A percentile compares a stretch with the other conserved stretches of the same genome.
Conservation (phyloP, 2,888 invertebrate genomes). For the Rotaria macrura region DNA sequence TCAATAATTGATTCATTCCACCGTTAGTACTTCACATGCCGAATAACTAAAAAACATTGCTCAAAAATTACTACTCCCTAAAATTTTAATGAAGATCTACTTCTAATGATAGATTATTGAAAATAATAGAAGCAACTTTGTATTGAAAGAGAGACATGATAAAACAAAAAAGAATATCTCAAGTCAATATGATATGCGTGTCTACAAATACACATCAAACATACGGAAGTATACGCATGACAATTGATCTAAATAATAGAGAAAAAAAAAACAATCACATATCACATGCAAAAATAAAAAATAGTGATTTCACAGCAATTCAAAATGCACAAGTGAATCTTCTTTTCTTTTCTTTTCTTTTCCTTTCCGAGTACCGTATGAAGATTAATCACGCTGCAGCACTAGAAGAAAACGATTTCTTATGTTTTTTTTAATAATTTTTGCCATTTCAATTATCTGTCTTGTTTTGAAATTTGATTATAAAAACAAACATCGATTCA, state of each 20-base stretch:
- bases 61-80: neutral
- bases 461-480: too few species aligned
- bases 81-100: neutral
- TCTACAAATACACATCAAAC: neutral
- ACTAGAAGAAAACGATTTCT: neutral
- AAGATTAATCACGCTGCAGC: conserved; percentile 9
- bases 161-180: neutral
- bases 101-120: too few species aligned
- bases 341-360: neutral
- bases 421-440: too few species aligned
- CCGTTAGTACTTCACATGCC: too few species aligned
- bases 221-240: neutral
- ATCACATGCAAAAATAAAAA: neutral
- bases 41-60: too few species aligned
- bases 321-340: too few species aligned
- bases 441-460: too few species aligned
- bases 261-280: conserved; percentile 13
- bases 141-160: neutral
- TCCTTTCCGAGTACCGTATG: neutral
- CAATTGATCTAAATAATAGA: conserved; percentile 21
- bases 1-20: too few species aligned
- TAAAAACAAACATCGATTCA: too few species aligned
- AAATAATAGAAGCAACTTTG: neutral
- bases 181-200: neutral
- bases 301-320: too few species aligned